Percentiles rank a stretch among this genome's conserved stretches.
These are phyloP conservation scores for Rhagium mordax DNA, from an alignment of 2,888 invertebrate species.

Conservation along the genomic window DNA sequence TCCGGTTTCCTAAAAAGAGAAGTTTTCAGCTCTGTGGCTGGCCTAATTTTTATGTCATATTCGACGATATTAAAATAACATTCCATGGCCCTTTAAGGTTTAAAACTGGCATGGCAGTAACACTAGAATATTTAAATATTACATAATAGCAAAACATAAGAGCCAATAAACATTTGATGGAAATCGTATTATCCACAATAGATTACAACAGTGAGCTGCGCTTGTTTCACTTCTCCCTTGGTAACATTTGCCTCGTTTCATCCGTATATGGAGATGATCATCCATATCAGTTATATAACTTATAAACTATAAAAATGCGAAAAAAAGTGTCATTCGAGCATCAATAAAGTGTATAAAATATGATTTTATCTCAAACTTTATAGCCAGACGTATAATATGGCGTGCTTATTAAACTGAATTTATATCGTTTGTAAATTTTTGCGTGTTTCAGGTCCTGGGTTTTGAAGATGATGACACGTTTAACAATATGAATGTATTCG, in stretches of 20 bases:
- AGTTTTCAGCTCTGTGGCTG: no score
- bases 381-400: background rate
- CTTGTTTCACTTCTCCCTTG: background rate
- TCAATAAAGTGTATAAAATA: constrained; percentile 38
- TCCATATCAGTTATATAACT: constrained; percentile 7
- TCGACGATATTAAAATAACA: no score
- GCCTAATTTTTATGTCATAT: no score
- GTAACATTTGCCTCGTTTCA: background rate
- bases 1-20: no score
- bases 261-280: background rate
- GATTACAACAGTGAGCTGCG: background rate
- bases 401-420: background rate
- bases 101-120: no score
- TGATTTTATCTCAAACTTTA: constrained; percentile 32
- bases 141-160: no score
- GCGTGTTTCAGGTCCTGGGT: constrained; percentile 33
- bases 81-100: no score
- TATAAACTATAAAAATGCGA: constrained; percentile 33
- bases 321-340: constrained; percentile 28
- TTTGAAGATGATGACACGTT: constrained; percentile 32
- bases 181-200: background rate
- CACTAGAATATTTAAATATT: no score
- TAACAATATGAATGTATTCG: constrained; percentile 30
- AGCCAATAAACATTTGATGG: background rate
- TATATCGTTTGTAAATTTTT: background rate